Evolutionary conservation across 1,140 invertebrate genomes (phyloP), one percentile per base, ranked within the genome.

Genomic region (Pseudachorutes palmiensis): DNA sequence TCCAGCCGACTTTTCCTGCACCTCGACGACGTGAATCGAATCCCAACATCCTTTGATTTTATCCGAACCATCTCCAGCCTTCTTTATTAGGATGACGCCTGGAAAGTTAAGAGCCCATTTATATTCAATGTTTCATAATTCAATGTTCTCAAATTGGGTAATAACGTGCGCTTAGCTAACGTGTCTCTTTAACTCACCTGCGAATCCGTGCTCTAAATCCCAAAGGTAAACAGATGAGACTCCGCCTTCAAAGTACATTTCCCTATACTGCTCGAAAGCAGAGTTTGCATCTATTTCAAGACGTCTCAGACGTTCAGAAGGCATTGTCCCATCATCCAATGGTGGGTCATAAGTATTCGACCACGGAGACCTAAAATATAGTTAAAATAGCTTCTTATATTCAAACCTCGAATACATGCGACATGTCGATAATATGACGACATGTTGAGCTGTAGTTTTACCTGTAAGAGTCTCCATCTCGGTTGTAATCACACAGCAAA

Each of bases 31-130:
- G 79, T 99, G 97, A 78, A 99, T 98, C 1, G 96, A 98, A 79
- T 99, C 97, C 97, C 97, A 99, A 78, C 95, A 99, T 1, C 97
- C 90, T 80, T 92, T 97, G 71, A 98, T 98, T 81, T 95, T 97
- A 78, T 94, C 94, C 76, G 86, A 89, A 19, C 94, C 95, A 83
- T 98, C 95, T 0, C 94, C 94, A 19, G 92, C 94, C 80, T 99
- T 99, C 81, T 99, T 99, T 72, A 99, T 98, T 70, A 99, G 82
- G 77, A 99, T 97, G 51, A 98, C 97, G 75, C 96, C 96, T 83
- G 68, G 41, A 55, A 55, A n/a, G 29, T 22, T 24, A 65, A 9
- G 22, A 51, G 30, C 26, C 5, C 14, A 22, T n/a, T n/a, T n/a
- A n/a, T n/a, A n/a, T n/a, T n/a, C n/a, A n/a, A n/a, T n/a, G n/a